Percentiles rank a stretch among this genome's conserved stretches.
phyloP scores from a whole-genome alignment of 64 coral and sea anemone species.

The Acropora tenuis region DNA sequence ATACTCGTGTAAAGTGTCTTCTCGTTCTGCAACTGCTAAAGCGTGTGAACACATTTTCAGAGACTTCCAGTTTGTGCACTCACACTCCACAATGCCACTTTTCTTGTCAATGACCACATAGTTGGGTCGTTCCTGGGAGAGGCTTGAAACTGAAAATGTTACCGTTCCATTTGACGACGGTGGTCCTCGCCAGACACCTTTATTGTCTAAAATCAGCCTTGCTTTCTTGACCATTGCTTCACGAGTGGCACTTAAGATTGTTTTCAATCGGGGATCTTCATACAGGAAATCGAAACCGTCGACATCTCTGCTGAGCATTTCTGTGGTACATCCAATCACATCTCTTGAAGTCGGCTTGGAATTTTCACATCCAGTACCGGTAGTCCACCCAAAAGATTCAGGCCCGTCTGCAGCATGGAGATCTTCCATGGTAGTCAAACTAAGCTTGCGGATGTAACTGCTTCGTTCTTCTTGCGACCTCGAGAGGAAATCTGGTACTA shows the following conservation, averaged over 20 bases:
- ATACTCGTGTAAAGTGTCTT: not conserved
- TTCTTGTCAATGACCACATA: conserved; percentile 12
- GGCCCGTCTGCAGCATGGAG: conserved; percentile 15
- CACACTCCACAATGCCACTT: conserved; percentile 1
- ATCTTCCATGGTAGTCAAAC: not conserved
- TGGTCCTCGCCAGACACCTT: conserved; percentile 25
- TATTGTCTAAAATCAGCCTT: not conserved
- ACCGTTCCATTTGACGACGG: not conserved
- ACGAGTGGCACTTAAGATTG: not conserved
- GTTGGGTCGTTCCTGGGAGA: not conserved
- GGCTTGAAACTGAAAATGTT: conserved; percentile 17
- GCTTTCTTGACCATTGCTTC: conserved; percentile 18
- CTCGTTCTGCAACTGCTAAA: conserved; percentile 12
- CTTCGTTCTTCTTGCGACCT: conserved; percentile 1
- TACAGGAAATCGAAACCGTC: not conserved
- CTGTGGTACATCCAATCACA: not conserved
- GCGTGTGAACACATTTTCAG: conserved; percentile 29
- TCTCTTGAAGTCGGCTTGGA: not conserved
- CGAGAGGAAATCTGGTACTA: not conserved
- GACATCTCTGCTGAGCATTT: not conserved
- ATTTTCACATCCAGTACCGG: not conserved
- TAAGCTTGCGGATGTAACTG: not conserved
- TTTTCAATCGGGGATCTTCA: conserved; percentile 5
- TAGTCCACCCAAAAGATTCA: conserved; percentile 12
- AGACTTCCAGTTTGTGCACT: conserved; percentile 18